Conservation (phyloP, 64 coral and sea anemone species). For the Astreopora myriophthalma region DNA sequence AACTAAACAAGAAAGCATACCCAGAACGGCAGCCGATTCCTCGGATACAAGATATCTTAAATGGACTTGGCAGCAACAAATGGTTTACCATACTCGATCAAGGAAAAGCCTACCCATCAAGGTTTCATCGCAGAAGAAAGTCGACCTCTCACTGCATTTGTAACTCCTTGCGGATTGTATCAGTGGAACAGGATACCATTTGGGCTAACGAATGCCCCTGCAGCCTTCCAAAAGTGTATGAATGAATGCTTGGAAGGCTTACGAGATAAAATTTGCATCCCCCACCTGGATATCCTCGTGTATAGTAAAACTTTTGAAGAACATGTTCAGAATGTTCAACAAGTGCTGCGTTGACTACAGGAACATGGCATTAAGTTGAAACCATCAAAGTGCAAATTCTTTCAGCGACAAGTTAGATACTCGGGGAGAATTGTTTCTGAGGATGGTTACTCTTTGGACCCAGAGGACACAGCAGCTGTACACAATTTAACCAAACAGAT, state of each 20-base stretch:
- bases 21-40: no score
- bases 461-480: no score
- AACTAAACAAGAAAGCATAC: not conserved
- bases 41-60: no score
- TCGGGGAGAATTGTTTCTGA: no score
- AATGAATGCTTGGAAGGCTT: not conserved
- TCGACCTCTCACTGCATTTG: slow-evolving; percentile 9
- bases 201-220: not conserved
- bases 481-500: no score
- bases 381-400: no score
- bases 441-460: no score
- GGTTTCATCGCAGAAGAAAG: not conserved
- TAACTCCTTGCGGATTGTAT: not conserved
- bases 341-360: not conserved
- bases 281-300: not conserved
- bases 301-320: slow-evolving; percentile 12
- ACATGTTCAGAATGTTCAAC: not conserved
- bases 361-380: no score
- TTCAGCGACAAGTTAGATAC: no score
- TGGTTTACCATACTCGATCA: not conserved
- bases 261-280: slow-evolving; percentile 12
- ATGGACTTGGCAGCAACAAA: no score
- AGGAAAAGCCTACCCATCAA: not conserved
- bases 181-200: slow-evolving; percentile 5
- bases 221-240: not conserved